These are phyloP conservation scores for Drosophila nr. perissopoda DNA, from an alignment of 2,888 invertebrate genomes.

Conservation along the genomic window DNA sequence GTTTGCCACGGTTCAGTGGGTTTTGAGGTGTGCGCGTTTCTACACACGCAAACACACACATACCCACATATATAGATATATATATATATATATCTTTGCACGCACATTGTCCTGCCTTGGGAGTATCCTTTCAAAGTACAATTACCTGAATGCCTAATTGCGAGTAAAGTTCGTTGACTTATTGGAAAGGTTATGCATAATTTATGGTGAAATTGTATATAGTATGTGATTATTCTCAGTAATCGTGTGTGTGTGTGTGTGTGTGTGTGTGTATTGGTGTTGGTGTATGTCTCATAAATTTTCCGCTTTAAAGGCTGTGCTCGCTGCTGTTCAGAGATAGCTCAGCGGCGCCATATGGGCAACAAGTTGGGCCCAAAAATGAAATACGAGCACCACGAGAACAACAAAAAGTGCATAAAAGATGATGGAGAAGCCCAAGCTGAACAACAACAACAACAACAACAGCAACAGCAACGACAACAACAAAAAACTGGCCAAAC, in stretches of 20 bases:
- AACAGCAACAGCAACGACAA: slow-evolving; percentile 13
- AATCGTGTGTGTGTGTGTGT: neutral
- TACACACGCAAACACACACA: neutral
- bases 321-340: slow-evolving; percentile 46
- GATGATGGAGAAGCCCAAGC: slow-evolving; percentile 65
- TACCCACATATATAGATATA: neutral
- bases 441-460: slow-evolving; percentile 27
- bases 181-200: slow-evolving; percentile 64
- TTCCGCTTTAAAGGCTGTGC: slow-evolving; percentile 57
- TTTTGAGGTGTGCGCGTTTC: slow-evolving; percentile 46
- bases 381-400: slow-evolving; percentile 74
- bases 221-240: slow-evolving; percentile 43
- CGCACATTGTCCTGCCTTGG: slow-evolving; percentile 43
- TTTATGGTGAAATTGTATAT: slow-evolving; percentile 69
- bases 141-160: slow-evolving; percentile 20
- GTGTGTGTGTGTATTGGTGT: neutral
- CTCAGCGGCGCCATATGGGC: slow-evolving; percentile 75
- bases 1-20: slow-evolving; percentile 63
- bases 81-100: neutral
- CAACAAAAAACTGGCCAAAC: slow-evolving; percentile 63
- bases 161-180: slow-evolving; percentile 66
- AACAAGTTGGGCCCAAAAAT: slow-evolving; percentile 52
- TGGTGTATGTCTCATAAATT: slow-evolving; percentile 65
- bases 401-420: slow-evolving; percentile 46
- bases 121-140: slow-evolving; percentile 23